These are phyloP conservation scores for Plemyria rubiginata DNA, from an alignment of 2,888 invertebrate genomes.

Conservation along the genomic window DNA sequence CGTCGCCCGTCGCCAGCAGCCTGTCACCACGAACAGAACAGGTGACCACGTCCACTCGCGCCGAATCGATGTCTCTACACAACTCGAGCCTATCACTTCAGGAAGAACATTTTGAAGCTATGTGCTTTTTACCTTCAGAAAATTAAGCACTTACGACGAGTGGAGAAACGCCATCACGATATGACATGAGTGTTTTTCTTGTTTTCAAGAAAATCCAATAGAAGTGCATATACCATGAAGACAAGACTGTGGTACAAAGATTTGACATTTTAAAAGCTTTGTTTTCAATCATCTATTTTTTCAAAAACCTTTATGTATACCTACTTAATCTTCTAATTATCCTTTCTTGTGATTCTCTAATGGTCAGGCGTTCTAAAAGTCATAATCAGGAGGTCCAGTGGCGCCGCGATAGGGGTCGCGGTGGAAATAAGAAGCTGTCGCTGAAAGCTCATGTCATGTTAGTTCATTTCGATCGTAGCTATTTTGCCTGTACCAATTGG, in stretches of 20 bases:
- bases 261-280: neutral
- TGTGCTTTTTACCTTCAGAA: too few species aligned
- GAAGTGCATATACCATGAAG: too few species aligned
- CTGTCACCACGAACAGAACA: constrained; percentile 36
- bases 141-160: neutral
- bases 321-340: neutral
- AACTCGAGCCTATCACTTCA: neutral
- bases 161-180: neutral
- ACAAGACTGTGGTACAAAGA: neutral
- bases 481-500: neutral
- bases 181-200: neutral
- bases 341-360: neutral
- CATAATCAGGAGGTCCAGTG: constrained; percentile 1
- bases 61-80: constrained; percentile 7
- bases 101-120: too few species aligned
- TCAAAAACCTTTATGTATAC: too few species aligned
- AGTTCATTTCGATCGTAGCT: neutral
- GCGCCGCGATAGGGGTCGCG: constrained; percentile 14
- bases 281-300: neutral
- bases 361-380: neutral
- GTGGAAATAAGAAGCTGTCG: constrained; percentile 10
- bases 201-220: too few species aligned
- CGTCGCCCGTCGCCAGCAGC: constrained; percentile 20
- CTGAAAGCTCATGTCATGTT: constrained; percentile 7
- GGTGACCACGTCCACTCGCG: constrained; percentile 9